Evolutionary conservation across 2,113 vertebrate genomes (phyloP).

Genomic region (Poecilia latipinna): DNA sequence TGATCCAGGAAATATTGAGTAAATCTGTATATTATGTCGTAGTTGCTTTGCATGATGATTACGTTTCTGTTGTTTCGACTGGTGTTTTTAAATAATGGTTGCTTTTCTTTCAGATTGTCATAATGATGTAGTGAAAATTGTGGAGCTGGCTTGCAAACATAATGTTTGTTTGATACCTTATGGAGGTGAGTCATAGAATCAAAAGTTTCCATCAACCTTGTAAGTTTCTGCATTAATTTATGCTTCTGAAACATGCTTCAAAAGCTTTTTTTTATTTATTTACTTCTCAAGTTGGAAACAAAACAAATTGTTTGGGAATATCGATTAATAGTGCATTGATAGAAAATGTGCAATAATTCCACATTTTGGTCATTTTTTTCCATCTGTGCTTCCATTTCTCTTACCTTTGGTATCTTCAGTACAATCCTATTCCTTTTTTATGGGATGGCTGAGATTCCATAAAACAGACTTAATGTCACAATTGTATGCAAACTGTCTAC

Average conservation of each 20-base stretch:
- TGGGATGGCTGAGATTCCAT: too few relatives aligned
- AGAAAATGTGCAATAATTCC: too few relatives aligned
- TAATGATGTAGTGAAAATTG: slow-evolving; percentile 94
- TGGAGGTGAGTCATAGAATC: slow-evolving; percentile 86
- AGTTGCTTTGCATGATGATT: neutral
- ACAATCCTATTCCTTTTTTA: too few relatives aligned
- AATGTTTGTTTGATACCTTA: slow-evolving; percentile 96
- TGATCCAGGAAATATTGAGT: neutral
- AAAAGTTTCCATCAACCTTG: neutral
- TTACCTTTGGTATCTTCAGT: too few relatives aligned
- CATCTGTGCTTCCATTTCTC: too few relatives aligned
- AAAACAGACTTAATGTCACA: too few relatives aligned
- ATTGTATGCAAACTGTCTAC: too few relatives aligned
- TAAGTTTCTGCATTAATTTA: neutral
- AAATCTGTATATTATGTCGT: neutral
- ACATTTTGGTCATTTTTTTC: too few relatives aligned
- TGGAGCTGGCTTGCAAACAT: slow-evolving; percentile 94
- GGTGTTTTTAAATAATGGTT: neutral
- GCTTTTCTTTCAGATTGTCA: slow-evolving; percentile 85
- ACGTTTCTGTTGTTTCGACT: neutral
- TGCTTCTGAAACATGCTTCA: neutral
- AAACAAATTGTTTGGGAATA: too few relatives aligned
- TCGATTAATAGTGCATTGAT: too few relatives aligned
- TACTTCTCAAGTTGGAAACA: too few relatives aligned
- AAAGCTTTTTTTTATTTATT: neutral